A percentile compares a stretch with the other conserved stretches of the same genome.
These are phyloP conservation scores for Propithecus perrieri DNA, from an alignment of 2,797 vertebrate species.

Conservation along the genomic window DNA sequence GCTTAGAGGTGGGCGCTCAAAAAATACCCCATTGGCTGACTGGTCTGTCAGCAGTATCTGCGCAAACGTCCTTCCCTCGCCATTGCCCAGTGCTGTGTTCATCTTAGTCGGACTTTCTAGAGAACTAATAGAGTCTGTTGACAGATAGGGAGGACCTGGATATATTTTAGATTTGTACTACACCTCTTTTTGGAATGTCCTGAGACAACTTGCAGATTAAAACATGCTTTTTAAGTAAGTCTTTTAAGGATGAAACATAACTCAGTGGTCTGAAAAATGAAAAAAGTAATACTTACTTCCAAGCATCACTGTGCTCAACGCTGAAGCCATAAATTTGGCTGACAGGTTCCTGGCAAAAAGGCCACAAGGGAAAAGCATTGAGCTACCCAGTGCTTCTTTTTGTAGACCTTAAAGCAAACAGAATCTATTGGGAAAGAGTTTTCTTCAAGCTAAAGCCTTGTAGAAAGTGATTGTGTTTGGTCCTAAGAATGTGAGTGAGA, in stretches of 20 bases:
- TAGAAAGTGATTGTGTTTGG: not conserved
- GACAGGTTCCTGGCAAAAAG: constrained; percentile 39
- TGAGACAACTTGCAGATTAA: not conserved
- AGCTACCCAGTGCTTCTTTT: not conserved
- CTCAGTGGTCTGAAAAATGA: not conserved
- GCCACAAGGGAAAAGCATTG: not conserved
- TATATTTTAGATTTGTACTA: constrained; percentile 19
- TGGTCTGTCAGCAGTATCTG: not conserved
- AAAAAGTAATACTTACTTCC: constrained; percentile 26
- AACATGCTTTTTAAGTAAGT: not conserved
- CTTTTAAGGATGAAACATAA: constrained; percentile 39
- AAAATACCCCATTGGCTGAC: not conserved
- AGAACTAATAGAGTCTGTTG: not conserved
- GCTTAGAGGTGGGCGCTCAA: not conserved
- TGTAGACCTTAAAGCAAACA: not conserved
- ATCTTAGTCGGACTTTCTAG: not conserved
- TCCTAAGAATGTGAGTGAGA: not conserved
- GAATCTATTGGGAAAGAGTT: not conserved
- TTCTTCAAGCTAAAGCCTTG: not conserved
- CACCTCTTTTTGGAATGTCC: constrained; percentile 20
- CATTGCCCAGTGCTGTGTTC: not conserved
- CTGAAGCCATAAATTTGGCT: not conserved
- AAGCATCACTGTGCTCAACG: not conserved
- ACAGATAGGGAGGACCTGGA: not conserved
- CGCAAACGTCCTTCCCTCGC: not conserved